Base-by-base conservation (phyloP, 2,797 vertebrate genomes). In the Bradypus variegatus region DNA sequence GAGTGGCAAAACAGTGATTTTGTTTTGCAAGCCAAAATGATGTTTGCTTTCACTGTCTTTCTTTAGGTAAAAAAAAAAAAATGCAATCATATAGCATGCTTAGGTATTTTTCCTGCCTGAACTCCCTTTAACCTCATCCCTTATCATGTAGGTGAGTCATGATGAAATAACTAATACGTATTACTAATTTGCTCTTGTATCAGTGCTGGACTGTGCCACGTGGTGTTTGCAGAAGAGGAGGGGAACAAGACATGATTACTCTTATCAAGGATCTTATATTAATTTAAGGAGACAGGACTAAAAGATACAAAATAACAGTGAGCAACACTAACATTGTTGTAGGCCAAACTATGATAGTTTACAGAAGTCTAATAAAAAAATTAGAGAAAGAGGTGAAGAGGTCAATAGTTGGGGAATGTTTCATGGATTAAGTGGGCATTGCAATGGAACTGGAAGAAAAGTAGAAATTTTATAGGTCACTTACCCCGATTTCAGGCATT, bases 11-110 rank as follows among this genome's bases (percentile, higher is more conserved):
- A 77, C 1, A 55, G 7, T 65, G 45, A 93, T 89, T 93, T 91
- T 29, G 27, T 83, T 92, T 88, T 91, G 18, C 33, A 91, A 81
- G 31, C 21, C 15, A 80, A 93, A 91, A 90, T 48, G 62, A 77
- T 67, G 13, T 84, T 76, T 93, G 27, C 41, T 79, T 88, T 53
- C 53, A 15, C 77, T 19, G 84, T 67, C 19, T 82, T 64, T 87
- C 69, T 75, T 88, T 33, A 55, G 13, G 76, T 91, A 8, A 55
- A 50, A n/a, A 16, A 16, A 38, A 79, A 48, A 31, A 64, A 23
- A 55, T 38, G 6, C 14, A 69, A 11, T 19, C 50, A 70, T 70
- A 86, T 88, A 58, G 21, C 18, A 86, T 79, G 38, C 23, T 81
- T 36, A 41, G 38, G 9, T 87, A 79, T 67, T 89, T 72, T 50